Conservation (phyloP, 2,888 invertebrate genomes). For the Eupithecia vulgata region DNA sequence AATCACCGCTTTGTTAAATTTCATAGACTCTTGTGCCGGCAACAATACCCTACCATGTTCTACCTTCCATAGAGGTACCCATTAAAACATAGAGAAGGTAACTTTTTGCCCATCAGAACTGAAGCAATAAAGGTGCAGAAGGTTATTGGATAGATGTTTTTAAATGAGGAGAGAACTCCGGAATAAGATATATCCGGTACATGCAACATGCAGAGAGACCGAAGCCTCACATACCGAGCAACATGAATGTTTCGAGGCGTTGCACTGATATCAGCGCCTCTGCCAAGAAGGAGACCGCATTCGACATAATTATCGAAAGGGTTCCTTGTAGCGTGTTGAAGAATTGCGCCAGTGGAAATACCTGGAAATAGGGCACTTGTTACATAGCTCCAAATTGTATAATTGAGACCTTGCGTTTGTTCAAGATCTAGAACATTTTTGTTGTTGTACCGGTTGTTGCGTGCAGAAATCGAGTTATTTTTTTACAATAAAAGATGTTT, state of each 20-base stretch:
- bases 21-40: background rate
- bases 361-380: conserved; percentile 69
- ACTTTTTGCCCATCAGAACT: background rate
- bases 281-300: conserved; percentile 83
- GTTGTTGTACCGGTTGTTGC: background rate
- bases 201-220: conserved; percentile 26
- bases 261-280: conserved; percentile 85
- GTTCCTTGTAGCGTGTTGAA: conserved; percentile 86
- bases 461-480: background rate
- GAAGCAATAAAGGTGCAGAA: background rate
- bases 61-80: background rate
- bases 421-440: conserved; percentile 8
- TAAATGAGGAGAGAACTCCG: conserved; percentile 7
- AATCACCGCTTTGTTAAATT: background rate
- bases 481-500: background rate
- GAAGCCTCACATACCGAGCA: conserved; percentile 74
- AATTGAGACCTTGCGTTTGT: conserved; percentile 3
- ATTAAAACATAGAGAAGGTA: background rate
- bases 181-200: conserved; percentile 30
- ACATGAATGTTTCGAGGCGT: conserved; percentile 85
- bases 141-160: background rate
- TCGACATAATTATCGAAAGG: conserved; percentile 85
- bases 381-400: conserved; percentile 25
- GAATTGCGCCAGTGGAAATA: conserved; percentile 86
- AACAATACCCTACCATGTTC: background rate